phyloP scores from a whole-genome alignment of 2,113 vertebrate species.

The Balaeniceps rex region DNA sequence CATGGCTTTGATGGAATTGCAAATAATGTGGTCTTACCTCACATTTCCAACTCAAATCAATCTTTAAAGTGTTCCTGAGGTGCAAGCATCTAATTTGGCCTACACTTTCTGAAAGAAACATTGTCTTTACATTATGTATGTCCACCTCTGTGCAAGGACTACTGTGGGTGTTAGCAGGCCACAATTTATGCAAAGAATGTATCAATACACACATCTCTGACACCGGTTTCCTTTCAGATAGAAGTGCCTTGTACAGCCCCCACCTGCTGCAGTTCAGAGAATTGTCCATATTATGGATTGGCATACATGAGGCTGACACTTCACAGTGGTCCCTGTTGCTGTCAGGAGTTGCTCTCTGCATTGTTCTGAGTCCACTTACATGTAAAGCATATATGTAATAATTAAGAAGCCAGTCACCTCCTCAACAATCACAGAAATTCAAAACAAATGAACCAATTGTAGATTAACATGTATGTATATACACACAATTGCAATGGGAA shows the following conservation, averaged over 20 bases:
- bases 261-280: background rate
- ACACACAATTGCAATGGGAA: background rate
- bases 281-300: too few species aligned
- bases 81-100: background rate
- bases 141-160: background rate
- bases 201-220: too few species aligned
- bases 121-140: background rate
- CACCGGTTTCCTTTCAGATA: background rate
- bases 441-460: background rate
- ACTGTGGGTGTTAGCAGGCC: background rate
- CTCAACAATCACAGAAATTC: background rate
- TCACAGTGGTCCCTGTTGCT: background rate
- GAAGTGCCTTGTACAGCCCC: background rate
- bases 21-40: background rate
- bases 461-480: background rate
- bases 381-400: background rate
- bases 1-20: background rate
- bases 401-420: background rate
- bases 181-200: background rate
- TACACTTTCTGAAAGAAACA: background rate
- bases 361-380: background rate
- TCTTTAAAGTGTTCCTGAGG: background rate
- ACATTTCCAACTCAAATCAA: background rate
- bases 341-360: background rate
- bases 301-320: background rate